Evolutionary conservation across 2,113 vertebrate species (phyloP), one percentile per base, ranked within the genome.

Genomic region (Pelobates fuscus): DNA sequence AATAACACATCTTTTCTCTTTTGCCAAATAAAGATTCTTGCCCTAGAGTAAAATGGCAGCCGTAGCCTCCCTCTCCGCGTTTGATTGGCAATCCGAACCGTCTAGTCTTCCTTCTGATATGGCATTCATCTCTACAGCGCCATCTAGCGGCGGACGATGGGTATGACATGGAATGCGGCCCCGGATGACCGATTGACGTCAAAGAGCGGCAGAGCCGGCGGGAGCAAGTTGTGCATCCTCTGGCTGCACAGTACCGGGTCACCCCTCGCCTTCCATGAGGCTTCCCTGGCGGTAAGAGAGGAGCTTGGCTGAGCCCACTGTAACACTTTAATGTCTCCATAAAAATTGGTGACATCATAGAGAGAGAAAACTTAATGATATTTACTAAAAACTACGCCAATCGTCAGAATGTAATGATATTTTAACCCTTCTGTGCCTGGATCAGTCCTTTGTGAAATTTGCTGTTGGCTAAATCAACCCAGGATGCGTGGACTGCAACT

Each of bases 111-210:
- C n/a, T n/a, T n/a, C n/a, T n/a, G n/a, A n/a, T n/a, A n/a, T 37
- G 29, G 15, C 0, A 23, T 7, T 12, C 1, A 3, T 18, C 3
- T 43, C 21, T 2, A 29, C 67, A 70, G 67, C 67, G 67, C 14
- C 67, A 30, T 58, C 30, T 59, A 18, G 54, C 24, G 67, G 21
- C 58, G 11, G 14, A 29, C 24, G 37, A 24, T n/a, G 20, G 37
- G 14, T 59, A 20, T 60, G 46, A 30, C 24, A 23, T 8, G 29
- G 62, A 57, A 20, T 26, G 49, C 25, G 23, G 18, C 30, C 71
- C 25, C 71, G 52, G 71, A 66, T 74, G 71, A 23, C 61, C 46
- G 61, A 15, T 23, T 74, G 71, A 74, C 71, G 71, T 74, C 71
- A 66, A 32, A 20, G 71, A 57, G 71, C 71, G 71, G 62, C 17